A percentile compares a stretch with the other conserved stretches of the same genome.
phyloP scores from a whole-genome alignment of 1,140 invertebrate genomes.

The Zaprionus inermis region DNA sequence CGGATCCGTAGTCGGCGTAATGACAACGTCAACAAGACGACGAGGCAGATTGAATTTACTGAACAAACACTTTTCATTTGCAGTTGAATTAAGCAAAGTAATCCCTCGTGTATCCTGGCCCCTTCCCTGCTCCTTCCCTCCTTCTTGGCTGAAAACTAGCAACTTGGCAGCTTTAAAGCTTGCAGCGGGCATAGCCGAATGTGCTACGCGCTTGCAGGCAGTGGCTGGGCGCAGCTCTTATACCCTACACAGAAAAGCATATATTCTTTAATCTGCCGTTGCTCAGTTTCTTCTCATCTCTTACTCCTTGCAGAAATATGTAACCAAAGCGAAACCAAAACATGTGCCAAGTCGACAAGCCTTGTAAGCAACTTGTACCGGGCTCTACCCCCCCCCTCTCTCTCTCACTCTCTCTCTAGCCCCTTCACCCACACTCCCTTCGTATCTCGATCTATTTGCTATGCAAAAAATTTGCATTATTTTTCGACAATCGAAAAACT shows the following conservation, averaged over 20 bases:
- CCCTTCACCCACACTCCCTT: neutral
- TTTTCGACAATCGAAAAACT: conserved; percentile 72
- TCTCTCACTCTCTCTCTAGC: neutral
- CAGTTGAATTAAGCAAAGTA: conserved; percentile 82
- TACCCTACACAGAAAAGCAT: neutral
- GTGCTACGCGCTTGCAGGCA: neutral
- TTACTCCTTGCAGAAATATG: neutral
- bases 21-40: conserved; percentile 35
- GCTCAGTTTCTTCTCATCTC: neutral
- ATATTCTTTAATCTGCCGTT: neutral
- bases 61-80: conserved; percentile 82
- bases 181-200: neutral
- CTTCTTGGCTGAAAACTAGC: conserved; percentile 19
- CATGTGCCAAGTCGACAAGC: conserved; percentile 11
- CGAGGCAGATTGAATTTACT: conserved; percentile 77
- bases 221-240: neutral
- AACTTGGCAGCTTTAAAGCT: conserved; percentile 11
- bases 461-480: conserved; percentile 77
- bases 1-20: conserved; percentile 7
- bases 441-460: conserved; percentile 27
- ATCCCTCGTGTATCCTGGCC: conserved; percentile 68
- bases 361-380: neutral
- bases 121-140: neutral
- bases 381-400: neutral
- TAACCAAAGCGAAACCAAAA: neutral